A percentile compares a stretch with the other conserved stretches of the same genome.
These are phyloP conservation scores for Heliconius ismenius DNA, from an alignment of 2,888 invertebrate genomes.

Conservation along the genomic window DNA sequence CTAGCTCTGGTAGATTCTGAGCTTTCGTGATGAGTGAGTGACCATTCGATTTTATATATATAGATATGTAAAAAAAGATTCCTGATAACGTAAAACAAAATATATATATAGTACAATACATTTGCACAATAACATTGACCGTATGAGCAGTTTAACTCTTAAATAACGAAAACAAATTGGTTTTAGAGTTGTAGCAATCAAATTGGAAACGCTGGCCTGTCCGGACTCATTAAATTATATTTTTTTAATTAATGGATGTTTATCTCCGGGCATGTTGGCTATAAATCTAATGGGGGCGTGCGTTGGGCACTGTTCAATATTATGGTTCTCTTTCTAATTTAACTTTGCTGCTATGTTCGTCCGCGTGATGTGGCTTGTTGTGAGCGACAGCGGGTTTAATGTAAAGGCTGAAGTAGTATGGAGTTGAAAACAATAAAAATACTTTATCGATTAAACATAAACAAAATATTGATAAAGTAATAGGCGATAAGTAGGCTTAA, in stretches of 20 bases:
- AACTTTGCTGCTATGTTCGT: constrained; percentile 59
- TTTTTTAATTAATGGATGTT: constrained; percentile 81
- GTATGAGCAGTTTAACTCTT: constrained; percentile 26
- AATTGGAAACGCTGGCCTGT: constrained; percentile 47
- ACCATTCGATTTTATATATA: no score
- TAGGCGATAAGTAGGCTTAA: no score
- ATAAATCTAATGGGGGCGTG: constrained; percentile 79
- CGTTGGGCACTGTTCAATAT: constrained; percentile 72
- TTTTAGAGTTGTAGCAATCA: constrained; percentile 46
- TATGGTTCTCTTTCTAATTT: constrained; percentile 80
- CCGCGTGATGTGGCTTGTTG: constrained; percentile 40
- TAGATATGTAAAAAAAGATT: no score
- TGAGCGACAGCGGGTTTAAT: constrained; percentile 37
- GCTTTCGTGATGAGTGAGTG: no score
- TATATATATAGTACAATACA: constrained; percentile 4
- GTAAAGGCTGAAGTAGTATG: background rate
- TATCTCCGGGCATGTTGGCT: constrained; percentile 71
- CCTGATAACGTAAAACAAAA: background rate
- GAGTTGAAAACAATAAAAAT: no score
- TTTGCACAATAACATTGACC: constrained; percentile 7
- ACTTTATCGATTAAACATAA: no score
- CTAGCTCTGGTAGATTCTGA: no score
- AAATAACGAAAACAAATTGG: constrained; percentile 45
- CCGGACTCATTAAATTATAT: constrained; percentile 64
- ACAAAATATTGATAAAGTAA: no score